Evolutionary conservation across 2,888 invertebrate genomes (phyloP).

Genomic region (Hydrotaea diabolus): DNA sequence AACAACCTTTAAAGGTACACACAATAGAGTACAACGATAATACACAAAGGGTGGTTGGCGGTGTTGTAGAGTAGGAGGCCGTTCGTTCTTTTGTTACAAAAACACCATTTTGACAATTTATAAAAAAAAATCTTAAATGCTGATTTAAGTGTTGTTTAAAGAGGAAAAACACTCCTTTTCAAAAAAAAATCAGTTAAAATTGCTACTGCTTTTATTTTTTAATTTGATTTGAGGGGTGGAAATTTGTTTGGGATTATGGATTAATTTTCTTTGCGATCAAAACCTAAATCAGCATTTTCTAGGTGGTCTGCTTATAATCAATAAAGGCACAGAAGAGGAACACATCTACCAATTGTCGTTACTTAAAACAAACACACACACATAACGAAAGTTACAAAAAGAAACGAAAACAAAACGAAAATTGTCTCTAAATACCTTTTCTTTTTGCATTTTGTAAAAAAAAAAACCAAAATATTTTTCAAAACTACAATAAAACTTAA

Average conservation of each 20-base stretch:
- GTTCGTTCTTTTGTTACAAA: neutral
- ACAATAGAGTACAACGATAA: constrained; percentile 5
- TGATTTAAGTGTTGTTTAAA: constrained; percentile 52
- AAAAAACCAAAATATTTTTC: constrained; percentile 38
- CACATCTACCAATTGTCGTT: constrained; percentile 1
- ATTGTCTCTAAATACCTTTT: constrained; percentile 56
- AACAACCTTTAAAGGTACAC: constrained; percentile 14
- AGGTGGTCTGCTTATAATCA: neutral
- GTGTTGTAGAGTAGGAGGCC: too few relatives aligned
- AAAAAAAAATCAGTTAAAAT: constrained; percentile 53
- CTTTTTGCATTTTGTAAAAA: constrained; percentile 34
- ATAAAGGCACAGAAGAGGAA: neutral
- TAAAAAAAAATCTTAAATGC: constrained; percentile 49
- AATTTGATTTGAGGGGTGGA: neutral
- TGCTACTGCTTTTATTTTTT: constrained; percentile 54
- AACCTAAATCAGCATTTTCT: constrained; percentile 62
- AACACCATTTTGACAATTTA: neutral
- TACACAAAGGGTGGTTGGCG: constrained; percentile 11
- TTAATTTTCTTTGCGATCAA: neutral
- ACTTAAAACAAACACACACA: neutral
- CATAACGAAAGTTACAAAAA: constrained; percentile 3
- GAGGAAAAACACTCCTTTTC: neutral
- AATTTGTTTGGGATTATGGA: neutral
- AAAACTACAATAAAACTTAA: constrained; percentile 42
- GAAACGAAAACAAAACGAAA: constrained; percentile 12